Conservation (phyloP, 2,888 invertebrate genomes). For the Noctua fimbriata region DNA sequence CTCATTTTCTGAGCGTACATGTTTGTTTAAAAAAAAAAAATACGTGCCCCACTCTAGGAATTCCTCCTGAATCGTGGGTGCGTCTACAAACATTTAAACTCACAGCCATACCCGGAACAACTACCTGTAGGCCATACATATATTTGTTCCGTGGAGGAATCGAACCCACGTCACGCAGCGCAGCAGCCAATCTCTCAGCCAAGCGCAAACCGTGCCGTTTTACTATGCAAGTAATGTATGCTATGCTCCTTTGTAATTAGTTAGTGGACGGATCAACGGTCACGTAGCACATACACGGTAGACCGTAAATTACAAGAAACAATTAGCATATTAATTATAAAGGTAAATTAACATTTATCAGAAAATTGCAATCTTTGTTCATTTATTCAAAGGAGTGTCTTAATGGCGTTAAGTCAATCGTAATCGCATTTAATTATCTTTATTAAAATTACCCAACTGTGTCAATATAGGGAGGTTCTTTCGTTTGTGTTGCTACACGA, state of each 20-base stretch:
- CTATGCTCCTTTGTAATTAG: not conserved
- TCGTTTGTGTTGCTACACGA: not conserved
- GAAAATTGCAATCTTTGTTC: conserved; percentile 12
- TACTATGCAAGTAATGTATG: not conserved
- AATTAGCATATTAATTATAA: not conserved
- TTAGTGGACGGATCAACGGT: not conserved
- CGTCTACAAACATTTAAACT: no score
- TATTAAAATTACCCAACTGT: not conserved
- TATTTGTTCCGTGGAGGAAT: no score
- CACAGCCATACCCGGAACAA: no score
- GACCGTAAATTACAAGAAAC: not conserved
- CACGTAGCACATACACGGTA: not conserved
- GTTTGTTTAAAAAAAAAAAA: no score
- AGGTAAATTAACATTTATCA: conserved; percentile 4
- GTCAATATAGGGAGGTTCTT: not conserved
- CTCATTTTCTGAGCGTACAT: no score
- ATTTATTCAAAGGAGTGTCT: not conserved
- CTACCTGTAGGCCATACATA: no score
- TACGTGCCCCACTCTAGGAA: no score
- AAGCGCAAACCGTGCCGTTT: no score
- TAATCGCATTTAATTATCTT: not conserved
- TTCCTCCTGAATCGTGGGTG: no score
- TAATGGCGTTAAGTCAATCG: not conserved
- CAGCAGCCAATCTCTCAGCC: no score
- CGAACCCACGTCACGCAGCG: no score